Evolutionary conservation across 2,888 invertebrate species (phyloP), one percentile per base, ranked within the genome.

Genomic region (Brachypterus glaber): DNA sequence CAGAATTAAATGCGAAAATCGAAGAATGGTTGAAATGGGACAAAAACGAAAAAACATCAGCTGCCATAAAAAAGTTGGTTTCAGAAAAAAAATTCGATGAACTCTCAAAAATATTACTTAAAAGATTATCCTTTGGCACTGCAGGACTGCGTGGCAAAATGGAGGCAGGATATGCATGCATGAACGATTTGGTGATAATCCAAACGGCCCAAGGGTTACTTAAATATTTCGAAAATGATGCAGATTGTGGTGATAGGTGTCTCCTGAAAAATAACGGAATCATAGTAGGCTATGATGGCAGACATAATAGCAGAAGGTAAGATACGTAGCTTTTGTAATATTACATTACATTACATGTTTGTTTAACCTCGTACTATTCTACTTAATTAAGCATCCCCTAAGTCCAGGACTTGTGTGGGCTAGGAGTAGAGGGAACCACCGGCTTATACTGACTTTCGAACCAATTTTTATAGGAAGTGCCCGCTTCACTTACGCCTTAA

Each of bases 161-260:
- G 97, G 86, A 81, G 12, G 84, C 92, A 11, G 98, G 98, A 0
- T 95, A 85, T 64, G 77, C 77, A 47, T 80, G 83, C 45, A 90
- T 98, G 87, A 99, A 99, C 64, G 97, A 98, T 64, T 73, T 99
- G 30, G 88, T 95, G 0, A 81, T 93, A 43, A 75, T 98, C 33
- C 98, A 98, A 68, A 92, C 95, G 2, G 83, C 82, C 1, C 91
- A 96, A 75, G 96, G 95, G 1, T 63, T 96, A 3, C 74, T 81
- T 31, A 76, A 78, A 34, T 90, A 92, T 60, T 58, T 93, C 35
- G 66, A 78, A 49, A 67, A 74, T 36, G 66, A 69, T 26, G 72
- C 76, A 49, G n/a, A n/a, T n/a, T n/a, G n/a, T n/a, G 12, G 4
- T 11, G 27, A 27, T 11, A 67, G 70, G 4, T 65, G 77, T 34